Evolutionary conservation across 2,888 invertebrate species (phyloP).

Genomic region (Lycia hirtaria): DNA sequence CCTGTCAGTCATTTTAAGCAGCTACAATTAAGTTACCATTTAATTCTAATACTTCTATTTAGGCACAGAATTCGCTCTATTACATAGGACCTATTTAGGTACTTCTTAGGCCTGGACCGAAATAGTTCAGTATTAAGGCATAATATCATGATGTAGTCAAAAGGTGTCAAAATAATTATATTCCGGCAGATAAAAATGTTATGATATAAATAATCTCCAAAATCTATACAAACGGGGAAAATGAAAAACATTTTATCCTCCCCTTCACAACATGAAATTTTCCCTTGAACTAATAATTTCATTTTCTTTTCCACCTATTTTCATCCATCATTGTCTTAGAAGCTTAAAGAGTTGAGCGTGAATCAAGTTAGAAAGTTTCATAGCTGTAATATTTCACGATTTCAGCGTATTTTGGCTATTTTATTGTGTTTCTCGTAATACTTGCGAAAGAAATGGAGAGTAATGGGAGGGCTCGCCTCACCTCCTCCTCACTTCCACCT

Average conservation of each 20-base stretch:
- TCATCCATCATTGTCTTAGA: constrained; percentile 10
- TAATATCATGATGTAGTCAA: no score
- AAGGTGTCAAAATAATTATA: no score
- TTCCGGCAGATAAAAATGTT: no score
- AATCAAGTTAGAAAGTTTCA: constrained; percentile 11
- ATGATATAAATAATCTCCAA: background rate
- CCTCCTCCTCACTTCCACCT: constrained; percentile 10
- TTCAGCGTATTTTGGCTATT: constrained; percentile 16
- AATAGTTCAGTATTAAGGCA: no score
- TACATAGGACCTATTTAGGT: no score
- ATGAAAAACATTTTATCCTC: background rate
- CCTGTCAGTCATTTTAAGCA: no score
- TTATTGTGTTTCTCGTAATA: constrained; percentile 24
- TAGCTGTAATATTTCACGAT: constrained; percentile 23
- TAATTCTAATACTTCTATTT: no score
- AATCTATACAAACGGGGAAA: background rate
- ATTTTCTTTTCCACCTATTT: background rate
- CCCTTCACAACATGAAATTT: background rate
- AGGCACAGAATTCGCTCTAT: no score
- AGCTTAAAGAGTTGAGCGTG: constrained; percentile 9
- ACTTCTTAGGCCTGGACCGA: no score
- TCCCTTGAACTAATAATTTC: constrained; percentile 3
- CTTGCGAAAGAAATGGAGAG: constrained; percentile 26
- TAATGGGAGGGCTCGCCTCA: constrained; percentile 19
- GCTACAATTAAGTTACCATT: no score